phyloP scores from a whole-genome alignment of 2,113 vertebrate genomes.

The Pleuronectes platessa region DNA sequence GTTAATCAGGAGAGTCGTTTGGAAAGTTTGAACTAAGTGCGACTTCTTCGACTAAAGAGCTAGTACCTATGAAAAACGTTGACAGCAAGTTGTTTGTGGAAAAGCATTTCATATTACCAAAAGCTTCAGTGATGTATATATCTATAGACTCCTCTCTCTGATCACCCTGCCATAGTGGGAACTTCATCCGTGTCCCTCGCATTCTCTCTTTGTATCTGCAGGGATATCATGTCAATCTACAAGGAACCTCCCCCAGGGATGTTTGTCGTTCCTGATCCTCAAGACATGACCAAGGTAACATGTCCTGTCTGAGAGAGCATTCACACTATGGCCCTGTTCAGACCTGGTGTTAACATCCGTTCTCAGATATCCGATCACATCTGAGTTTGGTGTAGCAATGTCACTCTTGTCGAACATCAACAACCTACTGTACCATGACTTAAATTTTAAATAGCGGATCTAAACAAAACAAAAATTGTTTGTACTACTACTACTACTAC shows the following conservation, averaged over 20 bases:
- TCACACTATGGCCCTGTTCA: not conserved
- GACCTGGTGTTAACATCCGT: too few species aligned
- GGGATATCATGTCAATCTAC: conserved; percentile 99
- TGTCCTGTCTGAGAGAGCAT: not conserved
- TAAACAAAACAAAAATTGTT: too few species aligned
- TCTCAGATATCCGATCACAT: too few species aligned
- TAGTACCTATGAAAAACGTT: too few species aligned
- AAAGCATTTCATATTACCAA: not conserved
- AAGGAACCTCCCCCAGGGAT: conserved; percentile 98
- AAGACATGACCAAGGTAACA: conserved; percentile 98
- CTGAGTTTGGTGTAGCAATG: too few species aligned
- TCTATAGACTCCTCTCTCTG: not conserved
- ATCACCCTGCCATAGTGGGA: not conserved
- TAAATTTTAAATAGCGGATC: too few species aligned
- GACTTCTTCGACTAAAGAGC: too few species aligned
- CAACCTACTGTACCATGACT: too few species aligned
- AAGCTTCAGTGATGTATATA: too few species aligned
- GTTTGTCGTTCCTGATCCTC: conserved; percentile 98
- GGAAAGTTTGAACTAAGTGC: not conserved
- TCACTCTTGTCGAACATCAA: too few species aligned
- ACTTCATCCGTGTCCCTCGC: not conserved
- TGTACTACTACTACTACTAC: too few species aligned
- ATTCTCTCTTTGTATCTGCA: conserved; percentile 63
- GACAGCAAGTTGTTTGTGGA: not conserved
- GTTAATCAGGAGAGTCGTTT: not conserved